Conservation (phyloP, 1,140 invertebrate species). For the Bombus ignitus region DNA sequence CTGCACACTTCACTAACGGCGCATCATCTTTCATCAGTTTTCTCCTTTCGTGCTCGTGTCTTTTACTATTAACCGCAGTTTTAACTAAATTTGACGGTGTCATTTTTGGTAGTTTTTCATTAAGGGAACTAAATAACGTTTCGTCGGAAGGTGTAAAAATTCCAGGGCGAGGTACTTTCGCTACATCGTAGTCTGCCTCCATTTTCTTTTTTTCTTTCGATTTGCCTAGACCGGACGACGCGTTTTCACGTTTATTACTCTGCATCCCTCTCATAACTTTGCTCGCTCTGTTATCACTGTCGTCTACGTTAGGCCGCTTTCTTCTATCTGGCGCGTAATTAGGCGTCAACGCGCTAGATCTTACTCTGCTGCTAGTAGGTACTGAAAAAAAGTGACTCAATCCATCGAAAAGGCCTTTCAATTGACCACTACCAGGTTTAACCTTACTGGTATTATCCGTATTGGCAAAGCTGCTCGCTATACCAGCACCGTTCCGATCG, state of each 20-base stretch:
- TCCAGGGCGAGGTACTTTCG: constrained; percentile 71
- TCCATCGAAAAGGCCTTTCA: constrained; percentile 92
- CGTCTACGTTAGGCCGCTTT: constrained; percentile 73
- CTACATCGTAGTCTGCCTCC: constrained; percentile 7
- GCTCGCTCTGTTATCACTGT: constrained; percentile 54
- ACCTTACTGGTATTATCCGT: constrained; percentile 74
- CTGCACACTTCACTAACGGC: constrained; percentile 74
- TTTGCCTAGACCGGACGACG: constrained; percentile 32
- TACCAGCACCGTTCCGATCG: constrained; percentile 18
- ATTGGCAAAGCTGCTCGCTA: constrained; percentile 18
- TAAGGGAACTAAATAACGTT: constrained; percentile 53
- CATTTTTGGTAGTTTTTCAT: constrained; percentile 78
- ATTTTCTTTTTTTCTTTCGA: constrained; percentile 51
- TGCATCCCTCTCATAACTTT: constrained; percentile 43
- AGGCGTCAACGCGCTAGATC: constrained; percentile 81
- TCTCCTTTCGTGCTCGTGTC: constrained; percentile 82
- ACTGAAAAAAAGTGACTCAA: constrained; percentile 92
- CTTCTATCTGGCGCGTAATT: constrained; percentile 83
- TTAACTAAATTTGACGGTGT: constrained; percentile 87
- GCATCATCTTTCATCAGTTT: constrained; percentile 74
- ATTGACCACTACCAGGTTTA: constrained; percentile 85
- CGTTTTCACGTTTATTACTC: constrained; percentile 40
- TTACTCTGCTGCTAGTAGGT: constrained; percentile 83
- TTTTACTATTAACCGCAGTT: constrained; percentile 86
- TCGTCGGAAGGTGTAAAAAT: constrained; percentile 75